Base-by-base conservation (phyloP, 2,113 vertebrate species). In the Gymnobelideus leadbeateri region DNA sequence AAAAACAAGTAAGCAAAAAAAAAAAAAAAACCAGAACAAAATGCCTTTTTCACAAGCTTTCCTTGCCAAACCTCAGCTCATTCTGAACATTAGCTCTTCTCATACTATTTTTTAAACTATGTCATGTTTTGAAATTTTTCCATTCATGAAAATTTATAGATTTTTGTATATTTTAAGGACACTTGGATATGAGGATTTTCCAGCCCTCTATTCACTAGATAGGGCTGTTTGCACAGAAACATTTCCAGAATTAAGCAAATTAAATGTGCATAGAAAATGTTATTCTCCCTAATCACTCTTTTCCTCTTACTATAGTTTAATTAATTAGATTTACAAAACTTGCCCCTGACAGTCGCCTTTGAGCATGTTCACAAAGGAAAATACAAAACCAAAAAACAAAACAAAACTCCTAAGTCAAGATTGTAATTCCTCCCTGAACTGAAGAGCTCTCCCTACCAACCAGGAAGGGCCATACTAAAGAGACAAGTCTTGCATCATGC, bases 201-300 rank as follows among this genome's bases (percentile, higher is more conserved):
- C n/a, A 51, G 37, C 77, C 49, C 90, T 90, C 91, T 93, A 49
- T 25, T 51, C 9, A 95, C 43, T 21, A 51, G 16, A 24, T 47
- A 95, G 55, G 96, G 93, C 90, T 94, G 28, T 91, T 95, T 94
- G 54, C 89, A 93, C 89, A 26, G 84, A 25, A 10, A 54, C 1
- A 51, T 91, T 54, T 54, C 52, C 91, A 55, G 91, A 89, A 94
- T 57, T 37, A 92, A 90, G 92, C 89, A 92, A 94, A 93, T 46
- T 52, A 8, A 51, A 94, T 57, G 61, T n/a, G 51, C 3, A 94
- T 51, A 49, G 37, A 16, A 96, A 52, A 92, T 51, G 23, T 89
- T 51, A 61, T 95, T 96, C 43, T 95, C 68, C 21, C 89, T 90
- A 51, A 49, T 90, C 89, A 47, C 89, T 31, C 55, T 93, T 96